Base-by-base conservation (phyloP, 2,888 invertebrate species). In the Cerastis leucographa region DNA sequence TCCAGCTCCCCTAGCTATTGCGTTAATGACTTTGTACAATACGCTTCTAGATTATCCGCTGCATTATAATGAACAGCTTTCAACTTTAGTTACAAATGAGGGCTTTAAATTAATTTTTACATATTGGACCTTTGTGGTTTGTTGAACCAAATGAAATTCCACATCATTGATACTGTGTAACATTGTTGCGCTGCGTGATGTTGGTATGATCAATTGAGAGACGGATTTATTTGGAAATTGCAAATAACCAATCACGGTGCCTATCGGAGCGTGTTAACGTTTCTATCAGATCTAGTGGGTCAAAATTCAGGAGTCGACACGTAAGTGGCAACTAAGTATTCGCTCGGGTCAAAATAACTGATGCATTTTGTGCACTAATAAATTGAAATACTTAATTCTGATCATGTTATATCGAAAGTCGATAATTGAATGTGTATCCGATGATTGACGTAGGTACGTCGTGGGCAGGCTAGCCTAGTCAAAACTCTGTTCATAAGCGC, bases 1-100 rank as follows among this genome's bases (percentile, higher is more conserved):
- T 25, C n/a, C n/a, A 80, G 35, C 62, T 67, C 51, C 35, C 59
- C 64, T 54, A 61, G 81, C 35, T 71, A 64, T 72, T 69, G 35
- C 25, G 35, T 80, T 80, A 83, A 70, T 80, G 72, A 84, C 62
- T 83, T 64, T 54, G 25, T 46, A 84, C 35, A 80, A 65, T 75
- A 64, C 40, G 49, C 29, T 75, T 64, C 61, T 51, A 14, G 35
- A 56, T 70, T 56, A 67, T 65, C 46, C 42, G 4, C 54, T 71
- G 22, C 49, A 46, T 65, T 65, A 69, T 40, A 59, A 78, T 40
- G 35, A 68, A 61, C 11, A 46, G 17, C n/a, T 35, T 54, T 49
- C 22, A 65, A 51, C 12, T 65, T 22, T 17, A 3, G 0, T 40
- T 29, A 65, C 25, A 14, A 70, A 44, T 35, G 12, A 56, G 17